A percentile compares a stretch with the other conserved stretches of the same genome.
Conservation (phyloP, 2,888 invertebrate genomes). For the Eulithis testata region DNA sequence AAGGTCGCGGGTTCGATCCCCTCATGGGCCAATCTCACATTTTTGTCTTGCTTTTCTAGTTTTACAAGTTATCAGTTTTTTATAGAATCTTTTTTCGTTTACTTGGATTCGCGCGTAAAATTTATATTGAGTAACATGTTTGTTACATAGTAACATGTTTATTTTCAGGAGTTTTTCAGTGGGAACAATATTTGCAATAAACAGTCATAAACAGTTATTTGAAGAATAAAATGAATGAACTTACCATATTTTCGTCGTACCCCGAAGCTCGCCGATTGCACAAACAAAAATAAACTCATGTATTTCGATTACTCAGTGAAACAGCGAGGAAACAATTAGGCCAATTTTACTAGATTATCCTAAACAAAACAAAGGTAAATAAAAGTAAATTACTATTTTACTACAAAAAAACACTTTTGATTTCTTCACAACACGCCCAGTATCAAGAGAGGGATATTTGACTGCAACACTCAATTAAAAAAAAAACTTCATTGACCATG, state of each 20-base stretch:
- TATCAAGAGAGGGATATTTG: too few species aligned
- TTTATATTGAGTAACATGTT: too few species aligned
- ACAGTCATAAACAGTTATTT: background rate
- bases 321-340: background rate
- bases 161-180: too few species aligned
- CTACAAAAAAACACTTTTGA: too few species aligned
- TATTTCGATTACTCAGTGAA: background rate
- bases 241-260: slow-evolving; percentile 13
- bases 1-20: slow-evolving; percentile 40
- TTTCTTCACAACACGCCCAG: too few species aligned
- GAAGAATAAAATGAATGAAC: background rate
- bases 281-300: slow-evolving; percentile 1
- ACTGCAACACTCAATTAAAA: too few species aligned
- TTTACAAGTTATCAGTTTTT: background rate
- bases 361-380: background rate
- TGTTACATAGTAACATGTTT: too few species aligned
- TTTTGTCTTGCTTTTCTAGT: background rate
- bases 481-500: too few species aligned
- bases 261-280: background rate
- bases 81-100: too few species aligned
- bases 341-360: too few species aligned
- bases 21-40: slow-evolving; percentile 36
- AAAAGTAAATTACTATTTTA: background rate
- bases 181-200: too few species aligned
- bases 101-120: too few species aligned